A percentile compares a stretch with the other conserved stretches of the same genome.
Conservation (phyloP, 2,888 invertebrate species). For the Baronia brevicornis region DNA sequence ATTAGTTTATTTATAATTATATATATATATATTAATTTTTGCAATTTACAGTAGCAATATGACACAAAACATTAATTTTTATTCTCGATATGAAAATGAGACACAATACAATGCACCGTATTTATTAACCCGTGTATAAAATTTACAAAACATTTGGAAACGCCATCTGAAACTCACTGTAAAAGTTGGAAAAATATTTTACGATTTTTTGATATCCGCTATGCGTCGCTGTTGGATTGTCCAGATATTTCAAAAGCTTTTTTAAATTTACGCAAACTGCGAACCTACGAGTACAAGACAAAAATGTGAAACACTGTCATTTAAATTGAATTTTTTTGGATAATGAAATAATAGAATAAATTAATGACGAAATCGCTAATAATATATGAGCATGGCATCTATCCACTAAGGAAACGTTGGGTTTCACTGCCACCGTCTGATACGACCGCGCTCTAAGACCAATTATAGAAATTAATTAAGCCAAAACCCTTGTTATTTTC, state of each 20-base stretch:
- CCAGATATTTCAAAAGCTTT: conserved; percentile 12
- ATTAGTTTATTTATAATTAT: no score
- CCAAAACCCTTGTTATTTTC: conserved; percentile 36
- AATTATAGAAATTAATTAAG: conserved; percentile 46
- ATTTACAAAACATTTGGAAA: conserved; percentile 8
- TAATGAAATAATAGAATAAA: no score
- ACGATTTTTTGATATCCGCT: conserved; percentile 7
- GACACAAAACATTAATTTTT: not conserved
- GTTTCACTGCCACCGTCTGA: no score
- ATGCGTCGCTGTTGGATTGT: conserved; percentile 12
- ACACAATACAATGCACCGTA: conserved; percentile 1
- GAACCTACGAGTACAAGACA: conserved; percentile 4
- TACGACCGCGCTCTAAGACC: conserved; percentile 34
- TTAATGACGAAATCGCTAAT: no score
- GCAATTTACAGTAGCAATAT: not conserved
- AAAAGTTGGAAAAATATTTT: conserved; percentile 11
- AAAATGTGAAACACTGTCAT: no score
- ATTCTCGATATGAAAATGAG: not conserved
- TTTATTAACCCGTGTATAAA: conserved; percentile 9
- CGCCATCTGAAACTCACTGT: conserved; percentile 8
- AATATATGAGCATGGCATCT: no score
- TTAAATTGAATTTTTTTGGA: no score
- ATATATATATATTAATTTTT: no score
- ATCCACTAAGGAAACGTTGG: no score
- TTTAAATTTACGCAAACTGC: conserved; percentile 12